phyloP scores from a whole-genome alignment of 1,140 invertebrate species.

The Cydia strobilella region DNA sequence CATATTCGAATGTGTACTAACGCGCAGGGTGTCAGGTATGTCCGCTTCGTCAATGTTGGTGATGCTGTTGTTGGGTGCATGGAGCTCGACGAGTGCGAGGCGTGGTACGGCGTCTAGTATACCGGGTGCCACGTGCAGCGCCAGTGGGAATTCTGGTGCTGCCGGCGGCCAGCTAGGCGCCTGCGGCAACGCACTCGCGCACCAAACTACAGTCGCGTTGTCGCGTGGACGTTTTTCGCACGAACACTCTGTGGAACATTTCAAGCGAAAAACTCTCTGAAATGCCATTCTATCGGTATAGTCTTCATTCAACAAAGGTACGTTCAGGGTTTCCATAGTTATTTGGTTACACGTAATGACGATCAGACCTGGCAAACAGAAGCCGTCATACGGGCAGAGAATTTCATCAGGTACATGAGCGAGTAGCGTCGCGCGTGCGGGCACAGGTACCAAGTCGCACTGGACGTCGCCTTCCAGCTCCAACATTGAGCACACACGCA shows the following conservation, averaged over 20 bases:
- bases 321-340: too few species aligned
- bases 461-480: not conserved
- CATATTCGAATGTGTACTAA: not conserved
- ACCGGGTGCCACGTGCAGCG: not conserved
- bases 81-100: not conserved
- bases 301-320: too few species aligned
- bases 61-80: conserved; percentile 6
- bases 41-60: not conserved
- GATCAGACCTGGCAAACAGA: not conserved
- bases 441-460: not conserved
- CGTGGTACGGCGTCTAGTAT: not conserved
- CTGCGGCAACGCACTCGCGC: not conserved
- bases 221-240: not conserved
- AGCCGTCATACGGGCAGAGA: not conserved
- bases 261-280: not conserved
- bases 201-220: not conserved
- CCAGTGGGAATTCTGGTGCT: not conserved
- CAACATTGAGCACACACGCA: not conserved
- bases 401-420: not conserved
- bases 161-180: not conserved
- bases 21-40: not conserved
- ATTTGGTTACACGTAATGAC: too few species aligned
- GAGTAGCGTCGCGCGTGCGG: not conserved
- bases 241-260: not conserved
- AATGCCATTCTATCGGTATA: not conserved